A percentile compares a stretch with the other conserved stretches of the same genome.
phyloP scores from a whole-genome alignment of 2,797 vertebrate species.

The Paratrypauchen microcephalus region DNA sequence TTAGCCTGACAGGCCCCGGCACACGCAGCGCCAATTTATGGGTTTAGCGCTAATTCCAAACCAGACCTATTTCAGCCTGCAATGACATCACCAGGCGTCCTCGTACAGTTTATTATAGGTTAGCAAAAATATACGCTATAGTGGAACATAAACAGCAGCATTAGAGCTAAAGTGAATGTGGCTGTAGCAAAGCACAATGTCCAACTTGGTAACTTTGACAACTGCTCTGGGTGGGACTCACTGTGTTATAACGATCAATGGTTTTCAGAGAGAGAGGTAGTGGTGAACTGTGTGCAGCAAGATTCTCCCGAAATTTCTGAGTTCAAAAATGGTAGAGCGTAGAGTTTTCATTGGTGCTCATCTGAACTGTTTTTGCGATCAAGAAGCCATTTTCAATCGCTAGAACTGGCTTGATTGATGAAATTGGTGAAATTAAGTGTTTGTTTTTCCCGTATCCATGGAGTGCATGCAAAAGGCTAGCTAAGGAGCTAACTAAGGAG shows the following conservation, averaged over 20 bases:
- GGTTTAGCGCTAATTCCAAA: constrained; percentile 55
- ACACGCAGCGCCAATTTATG: constrained; percentile 57
- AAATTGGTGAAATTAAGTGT: too few species aligned
- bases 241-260: not conserved
- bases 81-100: constrained; percentile 54
- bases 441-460: too few species aligned
- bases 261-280: not conserved
- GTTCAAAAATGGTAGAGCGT: too few species aligned
- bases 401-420: too few species aligned
- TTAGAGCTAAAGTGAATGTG: constrained; percentile 37
- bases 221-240: not conserved
- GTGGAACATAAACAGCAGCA: constrained; percentile 28
- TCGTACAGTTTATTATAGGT: constrained; percentile 46
- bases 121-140: constrained; percentile 11
- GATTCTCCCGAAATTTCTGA: too few species aligned
- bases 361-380: too few species aligned
- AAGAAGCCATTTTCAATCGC: too few species aligned
- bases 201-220: not conserved
- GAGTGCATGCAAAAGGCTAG: too few species aligned
- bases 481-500: too few species aligned
- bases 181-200: constrained; percentile 3
- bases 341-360: too few species aligned
- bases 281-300: not conserved
- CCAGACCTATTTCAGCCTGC: constrained; percentile 52
- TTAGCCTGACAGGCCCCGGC: constrained; percentile 69